Percentiles rank a stretch among this genome's conserved stretches.
These are phyloP conservation scores for Pherbina coryleti DNA, from an alignment of 2,888 invertebrate species.

Conservation along the genomic window DNA sequence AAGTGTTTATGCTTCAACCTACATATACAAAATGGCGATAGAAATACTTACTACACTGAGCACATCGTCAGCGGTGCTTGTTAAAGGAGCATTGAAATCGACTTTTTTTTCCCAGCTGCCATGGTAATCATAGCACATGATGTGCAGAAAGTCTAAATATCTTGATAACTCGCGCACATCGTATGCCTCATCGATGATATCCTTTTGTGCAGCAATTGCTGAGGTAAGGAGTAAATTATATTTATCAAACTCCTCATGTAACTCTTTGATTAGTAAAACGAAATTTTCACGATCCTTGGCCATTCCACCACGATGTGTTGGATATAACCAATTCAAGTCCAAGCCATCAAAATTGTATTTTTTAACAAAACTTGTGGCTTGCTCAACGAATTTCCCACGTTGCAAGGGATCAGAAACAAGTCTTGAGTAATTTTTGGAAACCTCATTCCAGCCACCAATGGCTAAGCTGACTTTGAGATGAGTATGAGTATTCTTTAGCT, in stretches of 20 bases:
- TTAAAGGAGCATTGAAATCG: conserved; percentile 83
- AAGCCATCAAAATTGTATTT: conserved; percentile 68
- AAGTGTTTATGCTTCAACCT: neutral
- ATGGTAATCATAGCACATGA: conserved; percentile 93
- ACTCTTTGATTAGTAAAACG: conserved; percentile 81
- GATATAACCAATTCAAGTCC: conserved; percentile 85
- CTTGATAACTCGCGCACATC: conserved; percentile 80
- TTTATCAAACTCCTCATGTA: conserved; percentile 78
- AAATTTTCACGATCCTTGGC: conserved; percentile 84
- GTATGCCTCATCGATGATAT: conserved; percentile 82
- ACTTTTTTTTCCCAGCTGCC: conserved; percentile 84
- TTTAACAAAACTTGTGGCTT: conserved; percentile 77
- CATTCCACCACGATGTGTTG: conserved; percentile 80
- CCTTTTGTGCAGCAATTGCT: conserved; percentile 83
- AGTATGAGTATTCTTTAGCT: conserved; percentile 76
- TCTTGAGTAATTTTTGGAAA: conserved; percentile 73
- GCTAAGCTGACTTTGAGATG: conserved; percentile 81
- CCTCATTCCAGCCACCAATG: conserved; percentile 94
- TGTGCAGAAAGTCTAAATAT: conserved; percentile 80
- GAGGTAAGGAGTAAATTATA: conserved; percentile 81
- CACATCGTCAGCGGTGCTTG: conserved; percentile 68
- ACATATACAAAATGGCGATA: neutral
- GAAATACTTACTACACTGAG: conserved; percentile 79
- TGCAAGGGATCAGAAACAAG: conserved; percentile 76
- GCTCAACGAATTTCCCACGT: conserved; percentile 78